Percentiles rank a stretch among this genome's conserved stretches.
phyloP scores from a whole-genome alignment of 2,797 vertebrate genomes.

The Brachymystax lenok region DNA sequence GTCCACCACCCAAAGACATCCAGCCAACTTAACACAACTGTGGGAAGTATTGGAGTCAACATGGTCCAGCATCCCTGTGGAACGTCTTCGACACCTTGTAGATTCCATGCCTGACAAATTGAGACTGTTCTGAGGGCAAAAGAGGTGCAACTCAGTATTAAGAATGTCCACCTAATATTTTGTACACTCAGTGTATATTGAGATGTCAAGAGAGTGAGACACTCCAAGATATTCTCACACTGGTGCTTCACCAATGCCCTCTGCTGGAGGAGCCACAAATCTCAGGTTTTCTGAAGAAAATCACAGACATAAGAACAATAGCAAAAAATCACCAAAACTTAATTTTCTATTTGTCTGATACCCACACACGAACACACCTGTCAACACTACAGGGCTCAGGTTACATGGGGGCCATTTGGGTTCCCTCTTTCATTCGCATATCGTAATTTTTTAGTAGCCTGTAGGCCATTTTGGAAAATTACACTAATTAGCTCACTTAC shows the following conservation, averaged over 20 bases:
- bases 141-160: no score
- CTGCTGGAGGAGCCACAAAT: slow-evolving; percentile 66
- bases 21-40: no score
- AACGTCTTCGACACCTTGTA: no score
- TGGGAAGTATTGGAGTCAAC: no score
- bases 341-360: slow-evolving; percentile 17
- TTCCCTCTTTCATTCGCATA: slow-evolving; percentile 60
- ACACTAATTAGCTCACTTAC: slow-evolving; percentile 75
- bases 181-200: slow-evolving; percentile 4
- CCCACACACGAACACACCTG: slow-evolving; percentile 44
- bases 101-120: no score
- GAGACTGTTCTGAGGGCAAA: no score
- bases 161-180: no score
- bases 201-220: slow-evolving; percentile 29
- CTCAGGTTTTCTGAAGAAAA: background rate
- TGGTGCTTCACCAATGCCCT: slow-evolving; percentile 71
- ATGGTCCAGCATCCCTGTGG: no score
- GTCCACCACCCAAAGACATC: no score
- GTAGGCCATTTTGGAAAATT: slow-evolving; percentile 51
- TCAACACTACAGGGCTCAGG: slow-evolving; percentile 41
- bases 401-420: slow-evolving; percentile 46
- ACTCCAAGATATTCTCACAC: slow-evolving; percentile 13
- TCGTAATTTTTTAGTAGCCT: slow-evolving; percentile 56
- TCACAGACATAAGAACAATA: background rate
- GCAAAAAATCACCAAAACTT: slow-evolving; percentile 22